These are phyloP conservation scores for Drosophila ananassae DNA, from an alignment of 1,140 invertebrate species.

Conservation along the genomic window DNA sequence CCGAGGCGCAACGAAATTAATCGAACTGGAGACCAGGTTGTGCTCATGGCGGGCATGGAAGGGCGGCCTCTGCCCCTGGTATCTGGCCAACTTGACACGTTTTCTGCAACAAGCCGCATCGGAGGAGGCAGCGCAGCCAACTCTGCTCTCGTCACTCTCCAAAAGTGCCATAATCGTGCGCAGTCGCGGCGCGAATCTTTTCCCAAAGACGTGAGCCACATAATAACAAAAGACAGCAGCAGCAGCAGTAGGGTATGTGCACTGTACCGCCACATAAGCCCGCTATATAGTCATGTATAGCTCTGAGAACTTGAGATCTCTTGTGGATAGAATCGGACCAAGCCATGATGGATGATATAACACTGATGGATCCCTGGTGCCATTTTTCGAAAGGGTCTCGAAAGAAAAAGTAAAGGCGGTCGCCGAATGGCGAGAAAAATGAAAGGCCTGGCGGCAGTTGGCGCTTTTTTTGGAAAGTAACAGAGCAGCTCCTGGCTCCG, in stretches of 20 bases:
- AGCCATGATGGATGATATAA: too few relatives aligned
- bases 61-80: constrained; percentile 6
- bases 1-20: constrained; percentile 81
- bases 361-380: too few relatives aligned
- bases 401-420: constrained; percentile 55
- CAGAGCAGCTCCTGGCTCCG: constrained; percentile 1
- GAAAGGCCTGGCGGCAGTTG: constrained; percentile 67
- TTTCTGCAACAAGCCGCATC: constrained; percentile 64
- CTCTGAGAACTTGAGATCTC: neutral
- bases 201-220: constrained; percentile 70
- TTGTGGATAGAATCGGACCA: too few relatives aligned
- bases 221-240: constrained; percentile 46
- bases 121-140: constrained; percentile 24
- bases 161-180: constrained; percentile 80
- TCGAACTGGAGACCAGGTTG: constrained; percentile 62
- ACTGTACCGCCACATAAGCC: constrained; percentile 5
- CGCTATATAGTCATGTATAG: constrained; percentile 7
- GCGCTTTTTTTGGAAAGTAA: constrained; percentile 76
- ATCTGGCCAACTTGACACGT: constrained; percentile 77
- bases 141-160: constrained; percentile 58
- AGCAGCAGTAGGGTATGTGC: constrained; percentile 45
- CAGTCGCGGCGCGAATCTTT: constrained; percentile 75
- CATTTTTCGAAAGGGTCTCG: constrained; percentile 33
- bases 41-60: constrained; percentile 32
- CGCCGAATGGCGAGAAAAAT: constrained; percentile 55